These are phyloP conservation scores for Adoxophyes honmai DNA, from an alignment of 1,140 invertebrate genomes.

Conservation along the genomic window DNA sequence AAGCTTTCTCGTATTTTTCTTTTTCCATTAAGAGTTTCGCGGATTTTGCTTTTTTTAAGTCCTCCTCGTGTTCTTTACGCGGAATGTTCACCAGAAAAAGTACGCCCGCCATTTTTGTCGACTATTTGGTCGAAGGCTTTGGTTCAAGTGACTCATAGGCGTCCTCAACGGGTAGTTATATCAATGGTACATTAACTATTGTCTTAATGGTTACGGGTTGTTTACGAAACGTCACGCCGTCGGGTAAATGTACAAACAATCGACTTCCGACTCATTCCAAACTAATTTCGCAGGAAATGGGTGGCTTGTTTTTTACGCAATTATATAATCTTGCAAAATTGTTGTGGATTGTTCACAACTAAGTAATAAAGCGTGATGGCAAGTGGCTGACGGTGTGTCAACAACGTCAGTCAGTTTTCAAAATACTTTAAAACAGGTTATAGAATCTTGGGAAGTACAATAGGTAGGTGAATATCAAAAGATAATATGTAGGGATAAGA, in stretches of 20 bases:
- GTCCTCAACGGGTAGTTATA: neutral
- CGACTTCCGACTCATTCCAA: constrained; percentile 20
- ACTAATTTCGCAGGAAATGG: no score
- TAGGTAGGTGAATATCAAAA: no score
- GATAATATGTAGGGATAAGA: no score
- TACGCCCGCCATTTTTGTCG: constrained; percentile 39
- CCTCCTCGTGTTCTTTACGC: constrained; percentile 36
- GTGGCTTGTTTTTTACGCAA: no score
- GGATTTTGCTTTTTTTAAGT: constrained; percentile 26
- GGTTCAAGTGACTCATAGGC: neutral
- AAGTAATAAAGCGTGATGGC: no score
- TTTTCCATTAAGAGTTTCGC: constrained; percentile 25
- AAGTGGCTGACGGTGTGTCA: no score
- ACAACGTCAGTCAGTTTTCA: no score
- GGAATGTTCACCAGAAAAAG: constrained; percentile 49
- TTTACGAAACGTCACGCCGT: constrained; percentile 27
- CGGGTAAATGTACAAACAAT: constrained; percentile 34
- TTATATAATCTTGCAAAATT: no score
- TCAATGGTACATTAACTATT: constrained; percentile 7
- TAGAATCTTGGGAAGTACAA: no score
- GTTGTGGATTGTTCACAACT: no score
- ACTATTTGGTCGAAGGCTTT: neutral
- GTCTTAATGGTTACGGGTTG: constrained; percentile 14
- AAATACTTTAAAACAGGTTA: no score
- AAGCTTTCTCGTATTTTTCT: constrained; percentile 26